A percentile compares a stretch with the other conserved stretches of the same genome.
phyloP scores from a whole-genome alignment of 1,140 invertebrate genomes.

The Drosophila parabipectinata region DNA sequence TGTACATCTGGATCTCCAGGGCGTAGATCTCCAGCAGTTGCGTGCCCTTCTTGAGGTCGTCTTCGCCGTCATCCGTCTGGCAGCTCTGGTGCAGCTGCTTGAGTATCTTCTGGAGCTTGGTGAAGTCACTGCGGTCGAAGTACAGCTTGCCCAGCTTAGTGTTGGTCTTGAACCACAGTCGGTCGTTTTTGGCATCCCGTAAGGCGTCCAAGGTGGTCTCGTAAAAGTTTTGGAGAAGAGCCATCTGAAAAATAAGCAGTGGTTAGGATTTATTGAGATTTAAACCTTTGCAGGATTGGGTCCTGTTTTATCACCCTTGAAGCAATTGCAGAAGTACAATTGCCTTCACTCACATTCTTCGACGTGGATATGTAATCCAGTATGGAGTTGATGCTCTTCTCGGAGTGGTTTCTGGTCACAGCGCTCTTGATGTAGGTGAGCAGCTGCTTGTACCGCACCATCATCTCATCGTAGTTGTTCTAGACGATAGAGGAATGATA shows the following conservation, averaged over 20 bases:
- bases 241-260: conserved; percentile 90
- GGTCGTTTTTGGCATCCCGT: conserved; percentile 99
- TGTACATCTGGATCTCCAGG: conserved; percentile 99
- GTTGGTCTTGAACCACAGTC: conserved; percentile 99
- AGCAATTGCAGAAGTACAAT: not conserved
- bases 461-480: conserved; percentile 98
- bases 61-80: conserved; percentile 99
- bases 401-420: conserved; percentile 99
- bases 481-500: conserved; percentile 76
- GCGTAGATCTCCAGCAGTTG: conserved; percentile 99
- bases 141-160: conserved; percentile 99
- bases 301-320: not conserved
- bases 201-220: conserved; percentile 99
- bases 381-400: conserved; percentile 99
- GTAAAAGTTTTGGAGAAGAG: conserved; percentile 99
- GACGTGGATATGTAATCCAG: conserved; percentile 99
- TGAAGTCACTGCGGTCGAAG: conserved; percentile 97
- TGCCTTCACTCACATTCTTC: conserved; percentile 88
- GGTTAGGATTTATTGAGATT: not conserved
- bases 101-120: conserved; percentile 97
- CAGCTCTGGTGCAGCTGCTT: conserved; percentile 99
- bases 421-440: conserved; percentile 99
- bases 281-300: not conserved
- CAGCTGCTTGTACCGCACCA: conserved; percentile 97
- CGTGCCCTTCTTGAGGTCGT: conserved; percentile 99